Conservation (phyloP, 2,113 vertebrate species). For the Eublepharis macularius region DNA sequence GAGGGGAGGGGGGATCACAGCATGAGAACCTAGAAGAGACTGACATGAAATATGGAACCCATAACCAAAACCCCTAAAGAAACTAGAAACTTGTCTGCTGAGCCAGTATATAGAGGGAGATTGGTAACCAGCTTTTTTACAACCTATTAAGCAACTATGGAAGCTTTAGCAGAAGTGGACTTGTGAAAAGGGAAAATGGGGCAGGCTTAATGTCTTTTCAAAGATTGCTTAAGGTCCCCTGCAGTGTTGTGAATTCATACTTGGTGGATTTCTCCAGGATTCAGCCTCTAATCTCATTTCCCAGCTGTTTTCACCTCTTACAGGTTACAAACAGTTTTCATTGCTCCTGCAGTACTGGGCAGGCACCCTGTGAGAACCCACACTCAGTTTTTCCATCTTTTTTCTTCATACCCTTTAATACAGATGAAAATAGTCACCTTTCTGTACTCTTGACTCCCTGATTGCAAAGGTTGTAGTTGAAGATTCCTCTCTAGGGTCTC, state of each 20-base stretch:
- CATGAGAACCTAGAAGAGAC: neutral
- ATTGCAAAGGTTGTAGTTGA: too few species aligned
- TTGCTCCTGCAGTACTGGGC: accelerated
- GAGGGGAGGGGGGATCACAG: accelerated
- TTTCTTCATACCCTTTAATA: too few species aligned
- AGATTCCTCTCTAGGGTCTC: too few species aligned
- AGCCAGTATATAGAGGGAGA: too few species aligned
- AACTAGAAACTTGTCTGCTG: accelerated
- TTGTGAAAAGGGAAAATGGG: neutral
- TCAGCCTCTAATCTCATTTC: neutral
- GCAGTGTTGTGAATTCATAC: neutral
- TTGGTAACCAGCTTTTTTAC: accelerated
- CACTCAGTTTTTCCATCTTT: neutral
- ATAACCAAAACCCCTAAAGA: neutral
- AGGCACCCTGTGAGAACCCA: accelerated
- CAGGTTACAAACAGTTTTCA: neutral
- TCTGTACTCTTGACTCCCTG: too few species aligned
- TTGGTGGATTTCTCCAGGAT: neutral
- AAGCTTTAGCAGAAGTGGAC: neutral
- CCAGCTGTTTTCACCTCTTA: neutral
- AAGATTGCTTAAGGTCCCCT: neutral
- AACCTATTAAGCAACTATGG: neutral
- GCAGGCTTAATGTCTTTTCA: accelerated
- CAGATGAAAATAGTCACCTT: too few species aligned
- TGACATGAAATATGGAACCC: accelerated